These are phyloP conservation scores for Hystrix cristata DNA, from an alignment of 2,113 vertebrate genomes.

Conservation along the genomic window DNA sequence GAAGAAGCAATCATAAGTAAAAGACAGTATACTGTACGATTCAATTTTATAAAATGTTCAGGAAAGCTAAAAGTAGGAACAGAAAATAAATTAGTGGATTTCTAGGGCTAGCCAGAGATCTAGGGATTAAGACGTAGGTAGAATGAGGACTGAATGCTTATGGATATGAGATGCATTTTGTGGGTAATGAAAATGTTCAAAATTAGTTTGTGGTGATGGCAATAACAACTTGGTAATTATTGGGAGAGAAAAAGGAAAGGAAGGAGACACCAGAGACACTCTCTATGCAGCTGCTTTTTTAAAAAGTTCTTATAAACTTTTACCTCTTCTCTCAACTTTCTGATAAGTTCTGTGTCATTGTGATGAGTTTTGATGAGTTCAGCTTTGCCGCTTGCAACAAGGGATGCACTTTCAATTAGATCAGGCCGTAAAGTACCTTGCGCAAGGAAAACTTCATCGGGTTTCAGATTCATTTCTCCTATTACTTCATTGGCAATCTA, in stretches of 20 bases:
- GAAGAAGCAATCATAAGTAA: background rate
- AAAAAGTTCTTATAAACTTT: background rate
- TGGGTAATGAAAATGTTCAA: background rate
- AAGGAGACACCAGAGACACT: background rate
- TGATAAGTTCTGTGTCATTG: slow-evolving; percentile 99
- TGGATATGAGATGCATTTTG: background rate
- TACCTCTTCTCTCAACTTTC: slow-evolving; percentile 98
- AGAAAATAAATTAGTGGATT: background rate
- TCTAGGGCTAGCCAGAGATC: background rate
- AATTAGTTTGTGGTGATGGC: background rate
- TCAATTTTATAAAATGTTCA: background rate
- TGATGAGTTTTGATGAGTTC: slow-evolving; percentile 99
- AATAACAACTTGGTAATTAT: background rate
- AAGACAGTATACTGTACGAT: background rate
- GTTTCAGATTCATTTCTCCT: slow-evolving; percentile 98
- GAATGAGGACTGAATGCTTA: background rate
- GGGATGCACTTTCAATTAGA: slow-evolving; percentile 98
- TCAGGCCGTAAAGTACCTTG: slow-evolving; percentile 98
- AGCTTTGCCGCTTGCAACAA: slow-evolving; percentile 96
- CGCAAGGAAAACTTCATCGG: slow-evolving; percentile 97
- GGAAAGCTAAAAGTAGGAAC: background rate
- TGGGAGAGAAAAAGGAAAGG: background rate
- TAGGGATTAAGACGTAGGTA: background rate
- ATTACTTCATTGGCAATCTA: slow-evolving; percentile 99
- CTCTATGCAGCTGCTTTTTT: background rate